A percentile compares a stretch with the other conserved stretches of the same genome.
These are phyloP conservation scores for Noctilio leporinus DNA, from an alignment of 2,113 vertebrate genomes.

Conservation along the genomic window DNA sequence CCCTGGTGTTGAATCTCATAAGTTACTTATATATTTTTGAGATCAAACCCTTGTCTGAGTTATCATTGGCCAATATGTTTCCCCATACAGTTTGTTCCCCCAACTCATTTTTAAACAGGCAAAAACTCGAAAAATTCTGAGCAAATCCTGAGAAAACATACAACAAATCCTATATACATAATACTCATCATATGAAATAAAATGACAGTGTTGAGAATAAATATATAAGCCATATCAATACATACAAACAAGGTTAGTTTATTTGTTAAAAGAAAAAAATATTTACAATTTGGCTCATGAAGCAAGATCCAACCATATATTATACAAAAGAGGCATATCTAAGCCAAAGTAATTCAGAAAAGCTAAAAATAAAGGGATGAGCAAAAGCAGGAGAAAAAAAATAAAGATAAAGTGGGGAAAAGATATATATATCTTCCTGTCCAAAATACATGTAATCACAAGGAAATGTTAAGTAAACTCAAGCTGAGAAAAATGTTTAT, in stretches of 20 bases:
- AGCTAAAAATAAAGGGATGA: background rate
- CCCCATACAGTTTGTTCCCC: too few species aligned
- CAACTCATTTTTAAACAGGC: background rate
- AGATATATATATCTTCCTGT: background rate
- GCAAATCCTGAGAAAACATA: background rate
- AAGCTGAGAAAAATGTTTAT: background rate
- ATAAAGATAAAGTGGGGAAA: background rate
- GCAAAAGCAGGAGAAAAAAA: background rate
- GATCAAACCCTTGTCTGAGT: too few species aligned
- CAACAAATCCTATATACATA: background rate
- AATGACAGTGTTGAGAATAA: background rate
- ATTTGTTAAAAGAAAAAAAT: background rate
- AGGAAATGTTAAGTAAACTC: background rate
- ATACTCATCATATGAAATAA: background rate
- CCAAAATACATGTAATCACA: background rate
- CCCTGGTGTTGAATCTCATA: too few species aligned
- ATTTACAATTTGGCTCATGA: background rate
- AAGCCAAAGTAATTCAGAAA: background rate
- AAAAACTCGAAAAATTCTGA: background rate
- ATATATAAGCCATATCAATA: background rate
- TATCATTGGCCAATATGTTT: too few species aligned
- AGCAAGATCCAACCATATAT: background rate
- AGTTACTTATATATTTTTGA: too few species aligned
- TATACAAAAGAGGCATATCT: background rate
- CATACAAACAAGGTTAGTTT: background rate